Evolutionary conservation across 2,797 vertebrate genomes (phyloP).

Genomic region (Amblyopsis hoosieri): DNA sequence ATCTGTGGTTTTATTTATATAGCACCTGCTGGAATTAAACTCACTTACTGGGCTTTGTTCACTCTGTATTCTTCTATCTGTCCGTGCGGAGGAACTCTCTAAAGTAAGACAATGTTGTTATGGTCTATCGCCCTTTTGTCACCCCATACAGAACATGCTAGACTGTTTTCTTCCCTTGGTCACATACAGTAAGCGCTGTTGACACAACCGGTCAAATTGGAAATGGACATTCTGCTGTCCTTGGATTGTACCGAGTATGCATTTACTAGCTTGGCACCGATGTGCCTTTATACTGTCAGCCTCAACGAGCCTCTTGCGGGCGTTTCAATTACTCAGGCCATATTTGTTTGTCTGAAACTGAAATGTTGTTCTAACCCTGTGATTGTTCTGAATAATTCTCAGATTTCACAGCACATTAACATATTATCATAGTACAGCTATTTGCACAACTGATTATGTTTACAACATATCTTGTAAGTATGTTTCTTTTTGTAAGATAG

Average conservation of each 20-base stretch:
- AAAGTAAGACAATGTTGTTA: constrained; percentile 31
- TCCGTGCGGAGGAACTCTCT: constrained; percentile 21
- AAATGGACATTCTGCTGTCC: background rate
- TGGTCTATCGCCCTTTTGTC: constrained; percentile 27
- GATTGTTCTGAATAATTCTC: too few relatives aligned
- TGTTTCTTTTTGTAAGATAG: constrained; percentile 45
- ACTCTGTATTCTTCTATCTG: background rate
- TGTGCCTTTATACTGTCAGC: background rate
- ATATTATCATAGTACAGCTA: constrained; percentile 7
- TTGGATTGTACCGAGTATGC: background rate
- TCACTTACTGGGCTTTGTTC: too few relatives aligned
- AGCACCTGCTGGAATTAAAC: too few relatives aligned
- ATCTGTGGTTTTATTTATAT: too few relatives aligned
- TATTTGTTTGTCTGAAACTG: constrained; percentile 39
- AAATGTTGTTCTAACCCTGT: too few relatives aligned
- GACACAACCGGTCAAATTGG: background rate
- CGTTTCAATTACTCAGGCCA: constrained; percentile 11
- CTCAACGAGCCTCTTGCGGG: background rate
- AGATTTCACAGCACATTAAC: constrained; percentile 8
- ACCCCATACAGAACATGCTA: constrained; percentile 29
- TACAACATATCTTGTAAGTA: constrained; percentile 1
- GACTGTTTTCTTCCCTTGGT: too few relatives aligned
- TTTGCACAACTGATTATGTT: constrained; percentile 17
- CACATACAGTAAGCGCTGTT: too few relatives aligned
- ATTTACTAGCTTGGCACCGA: constrained; percentile 1